Percentiles rank a stretch among this genome's conserved stretches.
These are phyloP conservation scores for Pangasius krempfi DNA, from an alignment of 2,797 vertebrate genomes.

Conservation along the genomic window DNA sequence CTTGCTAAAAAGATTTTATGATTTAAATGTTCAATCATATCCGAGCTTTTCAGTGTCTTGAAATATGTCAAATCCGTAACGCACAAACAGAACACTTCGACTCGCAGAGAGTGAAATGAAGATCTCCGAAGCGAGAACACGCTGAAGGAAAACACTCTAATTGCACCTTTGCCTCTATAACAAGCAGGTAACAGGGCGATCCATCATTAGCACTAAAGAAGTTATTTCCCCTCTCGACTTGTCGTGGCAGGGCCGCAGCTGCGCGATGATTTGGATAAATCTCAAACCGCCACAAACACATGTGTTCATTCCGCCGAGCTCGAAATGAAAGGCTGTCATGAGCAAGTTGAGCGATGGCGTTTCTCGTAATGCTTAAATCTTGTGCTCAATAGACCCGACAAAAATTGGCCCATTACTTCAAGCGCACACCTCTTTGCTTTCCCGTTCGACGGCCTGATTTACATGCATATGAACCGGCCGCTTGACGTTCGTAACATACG, in stretches of 20 bases:
- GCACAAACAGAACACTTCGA: slow-evolving; percentile 1
- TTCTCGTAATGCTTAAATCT: slow-evolving; percentile 37
- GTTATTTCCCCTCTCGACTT: slow-evolving; percentile 34
- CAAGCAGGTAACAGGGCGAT: slow-evolving; percentile 42
- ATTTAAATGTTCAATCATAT: slow-evolving; percentile 23
- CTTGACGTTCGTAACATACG: slow-evolving; percentile 60
- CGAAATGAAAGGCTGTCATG: slow-evolving; percentile 43
- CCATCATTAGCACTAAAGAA: slow-evolving; percentile 45
- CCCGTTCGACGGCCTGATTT: slow-evolving; percentile 39
- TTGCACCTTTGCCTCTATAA: slow-evolving; percentile 45
- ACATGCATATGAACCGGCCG: slow-evolving; percentile 49
- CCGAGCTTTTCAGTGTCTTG: background rate
- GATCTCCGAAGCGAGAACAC: slow-evolving; percentile 12
- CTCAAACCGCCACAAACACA: slow-evolving; percentile 39
- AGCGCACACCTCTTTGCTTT: slow-evolving; percentile 35
- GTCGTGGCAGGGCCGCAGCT: slow-evolving; percentile 33
- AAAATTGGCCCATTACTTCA: slow-evolving; percentile 39
- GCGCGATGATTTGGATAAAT: slow-evolving; percentile 43
- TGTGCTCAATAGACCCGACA: slow-evolving; percentile 36
- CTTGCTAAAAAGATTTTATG: background rate
- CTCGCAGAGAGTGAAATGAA: background rate
- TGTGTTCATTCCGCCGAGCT: slow-evolving; percentile 10
- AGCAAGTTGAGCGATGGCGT: slow-evolving; percentile 29
- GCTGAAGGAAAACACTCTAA: slow-evolving; percentile 35
- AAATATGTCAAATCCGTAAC: slow-evolving; percentile 22